A percentile compares a stretch with the other conserved stretches of the same genome.
Evolutionary conservation across 2,888 invertebrate genomes (phyloP).

Genomic region (Habrosyne pyritoides): DNA sequence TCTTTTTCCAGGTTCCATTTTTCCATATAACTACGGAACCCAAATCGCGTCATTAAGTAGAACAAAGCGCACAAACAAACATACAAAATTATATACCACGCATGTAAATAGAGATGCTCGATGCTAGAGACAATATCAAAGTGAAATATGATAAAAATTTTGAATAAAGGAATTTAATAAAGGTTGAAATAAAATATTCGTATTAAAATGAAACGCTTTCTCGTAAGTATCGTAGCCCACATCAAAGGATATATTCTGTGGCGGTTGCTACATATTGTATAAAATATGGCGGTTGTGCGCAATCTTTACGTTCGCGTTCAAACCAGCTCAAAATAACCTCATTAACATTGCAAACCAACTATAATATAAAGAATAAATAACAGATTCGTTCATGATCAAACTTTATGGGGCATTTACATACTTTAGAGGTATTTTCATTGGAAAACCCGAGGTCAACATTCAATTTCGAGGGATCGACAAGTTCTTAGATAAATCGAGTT

Average conservation of each 20-base stretch:
- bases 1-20: no score
- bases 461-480: background rate
- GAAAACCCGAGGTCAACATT: background rate
- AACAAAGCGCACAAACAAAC: no score
- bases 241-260: constrained; percentile 1
- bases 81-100: no score
- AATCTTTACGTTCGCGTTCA: background rate
- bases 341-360: background rate
- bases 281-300: background rate
- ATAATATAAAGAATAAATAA: background rate
- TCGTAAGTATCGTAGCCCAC: background rate
- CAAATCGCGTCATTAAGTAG: no score
- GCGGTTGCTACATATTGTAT: background rate
- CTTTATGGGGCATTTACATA: background rate
- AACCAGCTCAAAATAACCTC: background rate
- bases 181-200: background rate
- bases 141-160: background rate
- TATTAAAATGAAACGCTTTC: constrained; percentile 5
- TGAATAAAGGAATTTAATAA: constrained; percentile 7
- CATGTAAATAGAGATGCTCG: no score
- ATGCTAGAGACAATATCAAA: no score
- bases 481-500: constrained; percentile 1
- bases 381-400: background rate
- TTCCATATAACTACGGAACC: no score
- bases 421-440: background rate